Evolutionary conservation across 2,113 vertebrate species (phyloP).

Genomic region (Orcinus orca): DNA sequence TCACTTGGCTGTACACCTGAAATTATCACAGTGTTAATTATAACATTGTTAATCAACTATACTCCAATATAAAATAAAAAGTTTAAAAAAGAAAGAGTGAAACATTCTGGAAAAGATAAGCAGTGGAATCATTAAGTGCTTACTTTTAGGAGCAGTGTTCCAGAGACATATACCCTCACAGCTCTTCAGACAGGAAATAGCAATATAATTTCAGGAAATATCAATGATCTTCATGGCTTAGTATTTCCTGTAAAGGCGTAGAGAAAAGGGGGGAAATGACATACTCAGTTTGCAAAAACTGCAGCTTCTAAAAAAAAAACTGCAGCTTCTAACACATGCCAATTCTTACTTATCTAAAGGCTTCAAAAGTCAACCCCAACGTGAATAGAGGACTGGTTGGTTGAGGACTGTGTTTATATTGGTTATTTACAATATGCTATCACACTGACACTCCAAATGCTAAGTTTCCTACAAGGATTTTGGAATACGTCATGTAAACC

Average conservation of each 20-base stretch:
- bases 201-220: neutral
- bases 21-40: too few relatives aligned
- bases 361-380: constrained; percentile 46
- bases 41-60: too few relatives aligned
- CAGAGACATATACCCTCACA: neutral
- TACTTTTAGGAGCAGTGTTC: neutral
- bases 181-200: constrained; percentile 21
- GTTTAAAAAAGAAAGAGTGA: neutral
- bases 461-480: neutral
- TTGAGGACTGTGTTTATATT: constrained; percentile 17
- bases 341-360: constrained; percentile 47
- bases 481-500: neutral
- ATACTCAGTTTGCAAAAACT: neutral
- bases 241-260: neutral
- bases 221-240: neutral
- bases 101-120: neutral
- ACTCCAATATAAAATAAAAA: too few relatives aligned
- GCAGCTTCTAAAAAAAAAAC: neutral
- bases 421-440: constrained; percentile 25
- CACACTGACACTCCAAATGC: constrained; percentile 63
- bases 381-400: neutral
- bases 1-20: too few relatives aligned
- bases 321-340: neutral
- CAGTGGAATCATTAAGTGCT: neutral
- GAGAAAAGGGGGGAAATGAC: neutral